A percentile compares a stretch with the other conserved stretches of the same genome.
phyloP scores from a whole-genome alignment of 2,113 vertebrate species.

The Martes martes region DNA sequence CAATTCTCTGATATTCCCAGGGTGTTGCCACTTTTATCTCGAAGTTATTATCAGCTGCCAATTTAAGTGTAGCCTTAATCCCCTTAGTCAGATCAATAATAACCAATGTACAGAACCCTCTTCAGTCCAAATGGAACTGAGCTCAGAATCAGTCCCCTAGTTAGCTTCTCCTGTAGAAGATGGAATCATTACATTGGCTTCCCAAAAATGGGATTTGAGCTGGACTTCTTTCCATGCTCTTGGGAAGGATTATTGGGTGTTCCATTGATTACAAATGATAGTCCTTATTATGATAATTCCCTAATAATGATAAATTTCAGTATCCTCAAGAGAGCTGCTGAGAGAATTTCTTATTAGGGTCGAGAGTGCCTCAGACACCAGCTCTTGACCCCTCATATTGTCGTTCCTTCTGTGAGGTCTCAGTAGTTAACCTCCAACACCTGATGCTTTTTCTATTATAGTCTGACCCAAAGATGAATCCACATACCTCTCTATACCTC shows the following conservation, averaged over 20 bases:
- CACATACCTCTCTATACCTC: not conserved
- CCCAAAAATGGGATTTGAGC: not conserved
- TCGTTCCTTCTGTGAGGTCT: not conserved
- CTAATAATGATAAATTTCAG: not conserved
- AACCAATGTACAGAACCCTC: not conserved
- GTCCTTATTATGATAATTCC: not conserved
- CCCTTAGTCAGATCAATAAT: not conserved
- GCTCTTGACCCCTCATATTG: not conserved
- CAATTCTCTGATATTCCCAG: not conserved
- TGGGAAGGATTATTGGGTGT: not conserved
- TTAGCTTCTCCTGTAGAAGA: not conserved
- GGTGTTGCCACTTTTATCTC: conserved; percentile 11
- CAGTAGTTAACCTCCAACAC: not conserved
- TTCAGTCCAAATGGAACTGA: not conserved
- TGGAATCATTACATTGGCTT: not conserved
- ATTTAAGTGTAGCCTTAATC: not conserved
- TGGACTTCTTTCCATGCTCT: not conserved
- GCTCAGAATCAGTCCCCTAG: not conserved
- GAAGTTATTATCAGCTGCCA: conserved; percentile 11
- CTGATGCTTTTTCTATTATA: not conserved
- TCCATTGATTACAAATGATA: not conserved
- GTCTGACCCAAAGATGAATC: not conserved
- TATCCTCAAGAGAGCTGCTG: not conserved
- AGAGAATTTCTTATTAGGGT: not conserved
- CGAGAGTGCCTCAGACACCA: not conserved